These are phyloP conservation scores for Trichoplusia ni DNA, from an alignment of 1,140 invertebrate genomes.

Conservation along the genomic window DNA sequence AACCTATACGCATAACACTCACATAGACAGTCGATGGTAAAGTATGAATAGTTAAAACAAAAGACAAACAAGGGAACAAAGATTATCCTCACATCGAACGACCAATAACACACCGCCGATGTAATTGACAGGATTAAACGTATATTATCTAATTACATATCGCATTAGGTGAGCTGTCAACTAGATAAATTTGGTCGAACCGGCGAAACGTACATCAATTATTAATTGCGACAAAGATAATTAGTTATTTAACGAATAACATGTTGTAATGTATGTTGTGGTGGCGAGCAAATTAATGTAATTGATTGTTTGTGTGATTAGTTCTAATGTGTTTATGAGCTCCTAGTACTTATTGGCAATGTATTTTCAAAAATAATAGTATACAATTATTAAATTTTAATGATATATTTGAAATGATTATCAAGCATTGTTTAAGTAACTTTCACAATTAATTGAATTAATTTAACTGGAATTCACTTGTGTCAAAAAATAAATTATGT, in stretches of 20 bases:
- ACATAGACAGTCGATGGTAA: too few species aligned
- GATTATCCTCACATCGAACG: not conserved
- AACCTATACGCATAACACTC: too few species aligned
- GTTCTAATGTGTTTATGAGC: not conserved
- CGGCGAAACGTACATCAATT: slow-evolving; percentile 20
- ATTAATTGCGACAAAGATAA: slow-evolving; percentile 20
- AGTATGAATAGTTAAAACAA: too few species aligned
- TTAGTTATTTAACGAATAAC: slow-evolving; percentile 23
- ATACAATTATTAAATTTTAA: too few species aligned
- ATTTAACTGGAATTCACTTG: too few species aligned
- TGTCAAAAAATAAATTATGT: too few species aligned
- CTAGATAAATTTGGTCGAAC: slow-evolving; percentile 15
- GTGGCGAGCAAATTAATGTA: slow-evolving; percentile 10
- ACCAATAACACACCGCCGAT: not conserved
- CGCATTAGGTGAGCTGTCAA: slow-evolving; percentile 10
- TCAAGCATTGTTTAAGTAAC: too few species aligned
- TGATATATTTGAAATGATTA: too few species aligned
- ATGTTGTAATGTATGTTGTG: not conserved
- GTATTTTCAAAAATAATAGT: too few species aligned
- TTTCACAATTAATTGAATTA: too few species aligned
- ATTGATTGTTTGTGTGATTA: slow-evolving; percentile 19
- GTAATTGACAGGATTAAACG: slow-evolving; percentile 17
- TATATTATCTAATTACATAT: slow-evolving; percentile 17
- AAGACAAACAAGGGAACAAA: too few species aligned
- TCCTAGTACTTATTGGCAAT: not conserved